These are phyloP conservation scores for Pedetes capensis DNA, from an alignment of 2,113 vertebrate species.

Conservation along the genomic window DNA sequence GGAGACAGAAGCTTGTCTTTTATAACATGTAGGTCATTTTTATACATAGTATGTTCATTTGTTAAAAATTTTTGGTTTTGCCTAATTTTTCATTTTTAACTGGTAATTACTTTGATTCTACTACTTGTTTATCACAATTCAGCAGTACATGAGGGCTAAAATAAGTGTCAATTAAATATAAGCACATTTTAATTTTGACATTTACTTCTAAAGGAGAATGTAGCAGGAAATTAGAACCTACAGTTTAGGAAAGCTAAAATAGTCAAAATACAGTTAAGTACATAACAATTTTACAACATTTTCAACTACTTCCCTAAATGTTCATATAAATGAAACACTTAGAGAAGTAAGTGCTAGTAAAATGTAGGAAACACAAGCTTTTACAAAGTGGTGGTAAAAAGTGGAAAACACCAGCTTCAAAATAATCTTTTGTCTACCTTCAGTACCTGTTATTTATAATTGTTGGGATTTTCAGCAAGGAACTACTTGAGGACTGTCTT, in stretches of 20 bases:
- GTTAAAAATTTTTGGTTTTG: background rate
- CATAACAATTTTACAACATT: background rate
- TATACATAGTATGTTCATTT: background rate
- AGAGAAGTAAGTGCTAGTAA: background rate
- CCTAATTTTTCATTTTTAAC: background rate
- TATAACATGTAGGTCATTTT: background rate
- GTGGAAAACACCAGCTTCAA: background rate
- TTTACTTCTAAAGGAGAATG: slow-evolving; percentile 9
- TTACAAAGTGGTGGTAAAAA: background rate
- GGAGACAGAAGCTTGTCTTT: background rate
- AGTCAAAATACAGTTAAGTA: background rate
- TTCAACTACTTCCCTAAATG: background rate
- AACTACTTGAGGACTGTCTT: background rate
- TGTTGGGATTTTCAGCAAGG: background rate
- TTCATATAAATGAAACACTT: background rate
- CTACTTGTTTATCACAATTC: background rate
- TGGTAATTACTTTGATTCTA: slow-evolving; percentile 14
- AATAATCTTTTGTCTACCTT: background rate
- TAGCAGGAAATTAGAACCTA: background rate
- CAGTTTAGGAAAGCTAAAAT: background rate
- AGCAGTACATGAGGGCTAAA: slow-evolving; percentile 1
- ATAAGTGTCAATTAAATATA: slow-evolving; percentile 26
- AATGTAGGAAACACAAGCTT: background rate
- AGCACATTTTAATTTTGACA: background rate
- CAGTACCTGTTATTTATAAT: background rate